These are phyloP conservation scores for Girardia tigrina DNA, from an alignment of 2,888 invertebrate species.

Conservation along the genomic window DNA sequence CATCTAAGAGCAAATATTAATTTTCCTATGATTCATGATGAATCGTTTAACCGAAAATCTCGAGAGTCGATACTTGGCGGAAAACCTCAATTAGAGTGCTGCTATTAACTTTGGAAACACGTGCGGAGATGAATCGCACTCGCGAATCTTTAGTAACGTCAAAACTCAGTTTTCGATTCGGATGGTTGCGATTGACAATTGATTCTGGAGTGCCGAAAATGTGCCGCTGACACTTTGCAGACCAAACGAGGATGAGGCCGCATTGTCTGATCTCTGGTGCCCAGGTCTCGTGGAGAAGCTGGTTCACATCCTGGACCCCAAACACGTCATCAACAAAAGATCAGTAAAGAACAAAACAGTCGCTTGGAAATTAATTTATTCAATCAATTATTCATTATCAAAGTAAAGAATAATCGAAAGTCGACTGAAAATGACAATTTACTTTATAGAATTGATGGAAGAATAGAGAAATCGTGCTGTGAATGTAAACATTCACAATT, in stretches of 20 bases:
- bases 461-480: no score
- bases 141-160: not conserved
- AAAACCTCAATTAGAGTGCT: not conserved
- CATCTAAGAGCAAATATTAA: no score
- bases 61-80: not conserved
- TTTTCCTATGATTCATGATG: no score
- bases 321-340: no score
- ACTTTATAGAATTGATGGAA: no score
- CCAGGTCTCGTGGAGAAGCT: conserved; percentile 59
- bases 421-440: no score
- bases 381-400: not conserved
- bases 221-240: conserved; percentile 60
- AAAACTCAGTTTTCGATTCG: not conserved
- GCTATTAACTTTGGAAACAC: conserved; percentile 7
- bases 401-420: not conserved
- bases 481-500: no score
- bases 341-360: no score
- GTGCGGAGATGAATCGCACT: not conserved
- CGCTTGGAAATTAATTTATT: not conserved
- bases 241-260: conserved; percentile 63
- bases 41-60: not conserved
- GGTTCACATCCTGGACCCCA: conserved; percentile 34
- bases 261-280: conserved; percentile 58
- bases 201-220: conserved; percentile 49
- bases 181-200: not conserved